A percentile compares a stretch with the other conserved stretches of the same genome.
Evolutionary conservation across 2,113 vertebrate species (phyloP).

Genomic region (Grallaria varia): DNA sequence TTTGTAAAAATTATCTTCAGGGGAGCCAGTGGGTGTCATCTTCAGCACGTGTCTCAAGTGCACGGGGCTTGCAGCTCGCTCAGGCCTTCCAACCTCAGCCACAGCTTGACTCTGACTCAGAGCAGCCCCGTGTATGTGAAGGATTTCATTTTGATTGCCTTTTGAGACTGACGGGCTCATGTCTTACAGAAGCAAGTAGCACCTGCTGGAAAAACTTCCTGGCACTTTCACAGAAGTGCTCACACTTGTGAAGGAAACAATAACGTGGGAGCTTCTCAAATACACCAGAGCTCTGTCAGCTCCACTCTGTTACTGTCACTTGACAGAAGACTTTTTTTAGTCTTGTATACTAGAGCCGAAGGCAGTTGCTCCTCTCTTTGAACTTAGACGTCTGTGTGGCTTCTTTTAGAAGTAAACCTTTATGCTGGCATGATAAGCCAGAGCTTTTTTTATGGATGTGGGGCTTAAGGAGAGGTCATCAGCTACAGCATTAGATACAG

Average conservation of each 20-base stretch:
- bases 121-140: background rate
- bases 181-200: background rate
- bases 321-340: background rate
- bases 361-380: background rate
- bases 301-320: background rate
- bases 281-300: background rate
- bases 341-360: background rate
- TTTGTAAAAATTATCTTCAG: background rate
- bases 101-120: background rate
- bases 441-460: background rate
- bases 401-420: background rate
- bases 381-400: background rate
- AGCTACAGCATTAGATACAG: background rate
- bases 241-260: background rate
- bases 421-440: background rate
- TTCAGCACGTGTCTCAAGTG: fast-evolving
- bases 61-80: background rate
- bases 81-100: background rate
- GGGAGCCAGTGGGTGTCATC: background rate
- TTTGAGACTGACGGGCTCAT: background rate
- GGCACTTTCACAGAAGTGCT: background rate
- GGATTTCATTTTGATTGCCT: background rate
- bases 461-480: background rate
- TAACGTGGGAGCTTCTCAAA: background rate
- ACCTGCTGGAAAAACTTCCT: background rate